These are phyloP conservation scores for Hystrix cristata DNA, from an alignment of 2,113 vertebrate species.

Conservation along the genomic window DNA sequence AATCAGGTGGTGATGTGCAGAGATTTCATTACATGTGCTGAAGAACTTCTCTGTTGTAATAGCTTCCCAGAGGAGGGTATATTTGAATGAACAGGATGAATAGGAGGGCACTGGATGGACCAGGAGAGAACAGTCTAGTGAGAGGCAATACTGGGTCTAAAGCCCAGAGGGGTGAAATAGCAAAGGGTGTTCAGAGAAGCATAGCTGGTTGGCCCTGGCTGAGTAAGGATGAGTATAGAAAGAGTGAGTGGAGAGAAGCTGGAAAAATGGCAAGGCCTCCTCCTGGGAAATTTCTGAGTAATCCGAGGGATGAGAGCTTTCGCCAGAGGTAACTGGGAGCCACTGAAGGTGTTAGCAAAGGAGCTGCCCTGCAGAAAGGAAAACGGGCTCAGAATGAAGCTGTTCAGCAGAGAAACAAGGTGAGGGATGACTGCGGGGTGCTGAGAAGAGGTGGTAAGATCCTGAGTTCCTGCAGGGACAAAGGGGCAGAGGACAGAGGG, in stretches of 20 bases:
- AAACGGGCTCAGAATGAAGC: neutral
- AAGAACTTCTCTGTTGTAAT: neutral
- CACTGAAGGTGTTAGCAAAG: neutral
- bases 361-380: neutral
- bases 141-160: neutral
- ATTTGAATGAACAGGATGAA: neutral
- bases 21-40: neutral
- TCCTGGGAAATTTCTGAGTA: neutral
- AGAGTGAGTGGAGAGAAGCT: accelerated
- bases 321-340: neutral
- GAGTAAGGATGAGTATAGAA: neutral
- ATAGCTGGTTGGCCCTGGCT: neutral
- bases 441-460: neutral
- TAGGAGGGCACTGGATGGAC: neutral
- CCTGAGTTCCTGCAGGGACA: accelerated
- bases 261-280: neutral
- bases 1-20: neutral
- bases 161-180: neutral
- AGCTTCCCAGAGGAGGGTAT: neutral
- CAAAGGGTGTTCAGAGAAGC: neutral
- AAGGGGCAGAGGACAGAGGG: neutral
- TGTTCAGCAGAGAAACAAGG: neutral
- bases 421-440: accelerated
- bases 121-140: neutral
- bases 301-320: neutral